These are phyloP conservation scores for Lampris incognitus DNA, from an alignment of 2,113 vertebrate species.

Conservation along the genomic window DNA sequence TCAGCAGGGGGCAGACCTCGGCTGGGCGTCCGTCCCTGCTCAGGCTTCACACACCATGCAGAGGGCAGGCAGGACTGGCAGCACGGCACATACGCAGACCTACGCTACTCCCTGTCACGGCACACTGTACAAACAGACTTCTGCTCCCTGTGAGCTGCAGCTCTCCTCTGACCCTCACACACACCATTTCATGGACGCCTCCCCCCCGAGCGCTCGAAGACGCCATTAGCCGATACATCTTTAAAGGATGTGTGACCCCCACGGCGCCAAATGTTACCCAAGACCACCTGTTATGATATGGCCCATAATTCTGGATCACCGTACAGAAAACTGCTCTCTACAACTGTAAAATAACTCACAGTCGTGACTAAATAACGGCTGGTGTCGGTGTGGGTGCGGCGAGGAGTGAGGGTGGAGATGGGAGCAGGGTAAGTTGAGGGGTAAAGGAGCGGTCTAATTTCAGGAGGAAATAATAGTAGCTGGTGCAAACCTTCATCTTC, in stretches of 20 bases:
- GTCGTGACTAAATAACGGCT: no score
- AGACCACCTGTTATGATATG: neutral
- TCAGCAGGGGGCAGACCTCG: slow-evolving; percentile 79
- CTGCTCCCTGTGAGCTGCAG: slow-evolving; percentile 50
- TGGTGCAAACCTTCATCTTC: no score
- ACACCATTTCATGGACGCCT: slow-evolving; percentile 41
- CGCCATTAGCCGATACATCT: slow-evolving; percentile 34
- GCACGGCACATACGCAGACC: slow-evolving; percentile 59
- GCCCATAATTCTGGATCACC: no score
- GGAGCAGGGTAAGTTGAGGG: no score
- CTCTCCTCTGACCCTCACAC: slow-evolving; percentile 28
- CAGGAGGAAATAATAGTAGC: no score
- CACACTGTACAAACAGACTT: slow-evolving; percentile 39
- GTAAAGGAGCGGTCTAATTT: no score
- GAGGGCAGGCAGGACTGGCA: slow-evolving; percentile 48
- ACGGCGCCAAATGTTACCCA: slow-evolving; percentile 31
- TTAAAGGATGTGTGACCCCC: slow-evolving; percentile 17
- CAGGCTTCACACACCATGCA: slow-evolving; percentile 21
- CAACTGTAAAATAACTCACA: no score
- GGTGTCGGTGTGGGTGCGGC: no score
- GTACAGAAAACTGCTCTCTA: no score
- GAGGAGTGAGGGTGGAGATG: no score
- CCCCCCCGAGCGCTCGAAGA: slow-evolving; percentile 32
- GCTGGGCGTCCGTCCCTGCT: slow-evolving; percentile 59
- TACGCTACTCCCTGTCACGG: slow-evolving; percentile 50